Evolutionary conservation across 1,140 invertebrate species (phyloP), one percentile per base, ranked within the genome.

Genomic region (Macrosteles quadrilineatus): DNA sequence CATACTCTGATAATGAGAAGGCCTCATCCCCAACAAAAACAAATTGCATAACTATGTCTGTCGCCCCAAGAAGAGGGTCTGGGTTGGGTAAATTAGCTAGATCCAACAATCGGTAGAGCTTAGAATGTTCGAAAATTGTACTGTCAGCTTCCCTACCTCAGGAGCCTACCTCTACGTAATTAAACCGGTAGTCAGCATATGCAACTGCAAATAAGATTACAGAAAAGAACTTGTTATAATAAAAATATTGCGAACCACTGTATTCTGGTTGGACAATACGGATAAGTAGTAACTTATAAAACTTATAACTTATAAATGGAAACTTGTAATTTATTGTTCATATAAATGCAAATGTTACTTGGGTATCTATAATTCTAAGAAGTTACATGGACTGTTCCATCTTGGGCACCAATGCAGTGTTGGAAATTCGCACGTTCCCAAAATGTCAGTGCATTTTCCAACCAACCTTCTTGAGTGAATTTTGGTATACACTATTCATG

Each of bases 21-120:
- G 71, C 76, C 71, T 77, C 76, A 75, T 74, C 73, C n/a, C 65
- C 75, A 55, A 74, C 72, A 23, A 76, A 59, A 23, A 62, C 69
- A 50, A 14, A 55, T 17, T 9, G 36, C 17, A 43, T 17, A 43
- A 9, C 17, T 9, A 17, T 9, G 9, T 17, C 36, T 9, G 9
- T 17, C 9, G 36, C 17, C 17, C 36, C 36, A 43, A 17, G 36
- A 9, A 43, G 17, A 43, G 36, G 36, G 9, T 17, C 17, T 43
- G 9, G 9, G 9, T 43, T 17, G 9, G 36, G 36, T 43, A 43
- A 11, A 17, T 43, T 43, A 17, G 36, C 36, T 43, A 9, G 9
- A 43, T 43, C 17, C 17, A 43, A 11, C 36, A 43, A 11, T 43
- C 17, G 36, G 36, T 43, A 9, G 9, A 71, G 27, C 23, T 57